Evolutionary conservation across 1,140 invertebrate species (phyloP), one percentile per base, ranked within the genome.

Genomic region (Pomacea maculata): DNA sequence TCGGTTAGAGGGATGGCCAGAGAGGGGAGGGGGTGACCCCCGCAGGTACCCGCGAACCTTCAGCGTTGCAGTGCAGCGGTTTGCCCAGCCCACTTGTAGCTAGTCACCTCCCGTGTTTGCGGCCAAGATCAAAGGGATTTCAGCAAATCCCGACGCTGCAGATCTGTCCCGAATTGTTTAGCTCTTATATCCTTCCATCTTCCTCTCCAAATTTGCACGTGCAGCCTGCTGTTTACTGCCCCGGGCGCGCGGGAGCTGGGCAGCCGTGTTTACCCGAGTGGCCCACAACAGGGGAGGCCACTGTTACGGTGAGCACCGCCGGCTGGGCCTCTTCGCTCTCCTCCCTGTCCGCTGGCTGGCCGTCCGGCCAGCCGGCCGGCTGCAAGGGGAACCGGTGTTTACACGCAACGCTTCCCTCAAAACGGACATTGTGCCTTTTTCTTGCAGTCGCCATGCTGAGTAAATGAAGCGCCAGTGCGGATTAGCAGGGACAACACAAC

Each of bases 141-240:
- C 63, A 68, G 75, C 75, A 77, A 77, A 77, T 77, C 63, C 29
- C 75, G n/a, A 45, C 45, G 63, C 75, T 34, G 75, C 75, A 77
- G 75, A 77, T 77, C 75, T 67, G 75, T 77, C 63, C 75, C 67
- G 63, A 77, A 77, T 77, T 77, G 75, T 77, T 77, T 77, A 77
- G 75, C 75, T 77, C 75, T 65, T 77, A 77, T 77, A 77, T 77
- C 75, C 75, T 77, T 67, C 75, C 75, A 77, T 77, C 75, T 77
- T 77, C 75, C 75, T 77, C 75, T 67, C 75, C 75, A 77, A 77
- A 77, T 77, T 77, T 77, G 75, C 64, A 77, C 75, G 75, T 29
- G 75, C 63, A 29, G 73, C 21, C 63, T 29, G 14, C 75, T 77
- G 75, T 77, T 77, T 77, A 63, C 64, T 68, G 19, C 63, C 57